Percentiles rank a stretch among this genome's conserved stretches.
These are phyloP conservation scores for Phania funesta DNA, from an alignment of 2,888 invertebrate genomes.

Conservation along the genomic window DNA sequence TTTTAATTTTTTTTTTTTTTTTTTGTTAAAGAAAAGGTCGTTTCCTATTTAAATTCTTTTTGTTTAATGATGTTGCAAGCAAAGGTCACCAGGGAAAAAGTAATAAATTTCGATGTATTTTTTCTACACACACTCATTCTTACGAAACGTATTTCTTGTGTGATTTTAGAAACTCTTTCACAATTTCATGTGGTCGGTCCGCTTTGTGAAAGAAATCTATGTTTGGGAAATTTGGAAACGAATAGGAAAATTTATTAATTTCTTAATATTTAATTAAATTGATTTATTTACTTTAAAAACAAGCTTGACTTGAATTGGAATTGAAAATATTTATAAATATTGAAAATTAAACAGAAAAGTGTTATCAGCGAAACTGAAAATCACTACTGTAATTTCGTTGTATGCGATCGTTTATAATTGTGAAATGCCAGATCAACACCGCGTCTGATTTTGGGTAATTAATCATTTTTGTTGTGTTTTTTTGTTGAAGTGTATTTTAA, in stretches of 20 bases:
- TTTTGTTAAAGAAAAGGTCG: not conserved
- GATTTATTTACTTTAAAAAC: constrained; percentile 58
- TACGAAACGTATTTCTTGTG: not conserved
- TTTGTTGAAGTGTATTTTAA: constrained; percentile 20
- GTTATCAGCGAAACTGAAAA: constrained; percentile 40
- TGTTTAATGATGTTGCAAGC: constrained; percentile 48
- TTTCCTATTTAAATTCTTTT: constrained; percentile 6
- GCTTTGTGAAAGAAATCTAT: not conserved
- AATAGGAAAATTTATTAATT: constrained; percentile 47
- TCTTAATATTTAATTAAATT: constrained; percentile 64
- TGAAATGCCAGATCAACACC: constrained; percentile 19
- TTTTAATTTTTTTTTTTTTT: not conserved
- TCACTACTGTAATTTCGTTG: constrained; percentile 2
- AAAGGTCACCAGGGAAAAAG: constrained; percentile 55
- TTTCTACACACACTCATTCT: not conserved
- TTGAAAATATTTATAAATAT: constrained; percentile 6
- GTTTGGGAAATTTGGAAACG: not conserved
- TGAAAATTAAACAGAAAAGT: not conserved
- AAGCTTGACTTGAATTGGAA: not conserved
- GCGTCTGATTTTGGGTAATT: constrained; percentile 41
- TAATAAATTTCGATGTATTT: constrained; percentile 39
- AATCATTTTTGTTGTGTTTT: constrained; percentile 51
- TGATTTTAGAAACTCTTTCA: constrained; percentile 12
- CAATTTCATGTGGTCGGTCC: not conserved
- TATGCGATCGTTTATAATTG: not conserved